Evolutionary conservation across 2,888 invertebrate genomes (phyloP).

Genomic region (Chironomus riparius): DNA sequence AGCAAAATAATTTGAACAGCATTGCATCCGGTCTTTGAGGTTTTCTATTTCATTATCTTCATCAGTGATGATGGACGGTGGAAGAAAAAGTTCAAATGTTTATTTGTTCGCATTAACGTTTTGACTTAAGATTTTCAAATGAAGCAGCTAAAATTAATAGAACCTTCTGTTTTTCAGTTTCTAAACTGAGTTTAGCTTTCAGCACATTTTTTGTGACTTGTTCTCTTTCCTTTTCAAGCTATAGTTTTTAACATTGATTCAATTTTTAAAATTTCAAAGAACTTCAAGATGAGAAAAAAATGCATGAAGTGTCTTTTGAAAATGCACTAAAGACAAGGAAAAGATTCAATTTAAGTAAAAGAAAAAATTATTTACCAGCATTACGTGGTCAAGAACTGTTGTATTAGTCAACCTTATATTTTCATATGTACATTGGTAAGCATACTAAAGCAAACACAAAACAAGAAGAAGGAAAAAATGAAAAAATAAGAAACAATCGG

Average conservation of each 20-base stretch:
- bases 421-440: not conserved
- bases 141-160: not conserved
- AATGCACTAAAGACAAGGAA: too few relatives aligned
- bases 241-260: too few relatives aligned
- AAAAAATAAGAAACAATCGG: conserved; percentile 8
- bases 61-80: not conserved
- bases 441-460: not conserved
- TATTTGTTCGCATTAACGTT: not conserved
- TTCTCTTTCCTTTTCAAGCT: too few relatives aligned
- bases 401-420: not conserved
- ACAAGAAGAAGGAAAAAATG: not conserved
- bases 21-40: conserved; percentile 16
- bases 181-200: too few relatives aligned
- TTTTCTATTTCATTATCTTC: not conserved
- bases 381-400: conserved; percentile 2
- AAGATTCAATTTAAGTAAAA: not conserved
- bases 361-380: not conserved
- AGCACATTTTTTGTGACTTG: too few relatives aligned
- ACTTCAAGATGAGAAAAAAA: too few relatives aligned
- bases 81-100: not conserved
- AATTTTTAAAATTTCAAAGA: too few relatives aligned
- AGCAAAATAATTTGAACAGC: not conserved
- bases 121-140: not conserved
- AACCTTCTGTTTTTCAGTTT: too few relatives aligned
- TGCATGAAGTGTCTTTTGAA: too few relatives aligned